Evolutionary conservation across 2,113 vertebrate genomes (phyloP).

Genomic region (Rhinoderma darwinii): DNA sequence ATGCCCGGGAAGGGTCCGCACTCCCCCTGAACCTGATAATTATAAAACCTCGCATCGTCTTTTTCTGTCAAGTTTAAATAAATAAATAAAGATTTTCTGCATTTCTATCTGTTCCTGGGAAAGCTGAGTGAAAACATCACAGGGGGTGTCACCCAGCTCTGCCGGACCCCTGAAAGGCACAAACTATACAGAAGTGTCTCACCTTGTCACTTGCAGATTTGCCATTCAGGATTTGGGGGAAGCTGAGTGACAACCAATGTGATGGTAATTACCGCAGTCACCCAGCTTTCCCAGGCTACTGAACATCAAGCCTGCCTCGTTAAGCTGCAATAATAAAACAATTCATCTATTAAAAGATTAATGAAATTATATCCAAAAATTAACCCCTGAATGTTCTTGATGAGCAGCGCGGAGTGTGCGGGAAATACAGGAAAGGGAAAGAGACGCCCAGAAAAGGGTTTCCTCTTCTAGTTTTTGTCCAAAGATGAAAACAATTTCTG

Average conservation of each 20-base stretch:
- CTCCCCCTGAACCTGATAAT: neutral
- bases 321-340: no score
- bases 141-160: neutral
- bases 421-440: conserved; percentile 19
- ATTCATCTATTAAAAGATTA: no score
- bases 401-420: neutral
- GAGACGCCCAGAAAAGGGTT: conserved; percentile 41
- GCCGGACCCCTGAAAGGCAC: no score
- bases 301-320: no score
- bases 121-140: neutral
- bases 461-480: conserved; percentile 5
- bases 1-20: neutral
- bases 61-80: neutral
- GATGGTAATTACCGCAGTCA: neutral
- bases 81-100: no score
- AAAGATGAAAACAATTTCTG: conserved; percentile 9
- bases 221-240: neutral
- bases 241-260: neutral
- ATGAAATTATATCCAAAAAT: neutral
- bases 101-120: neutral
- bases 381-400: neutral
- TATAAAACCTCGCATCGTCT: no score
- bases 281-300: neutral
- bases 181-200: no score
- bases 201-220: no score